These are phyloP conservation scores for Paedocypris micromegethes DNA, from an alignment of 2,797 vertebrate genomes.

Conservation along the genomic window DNA sequence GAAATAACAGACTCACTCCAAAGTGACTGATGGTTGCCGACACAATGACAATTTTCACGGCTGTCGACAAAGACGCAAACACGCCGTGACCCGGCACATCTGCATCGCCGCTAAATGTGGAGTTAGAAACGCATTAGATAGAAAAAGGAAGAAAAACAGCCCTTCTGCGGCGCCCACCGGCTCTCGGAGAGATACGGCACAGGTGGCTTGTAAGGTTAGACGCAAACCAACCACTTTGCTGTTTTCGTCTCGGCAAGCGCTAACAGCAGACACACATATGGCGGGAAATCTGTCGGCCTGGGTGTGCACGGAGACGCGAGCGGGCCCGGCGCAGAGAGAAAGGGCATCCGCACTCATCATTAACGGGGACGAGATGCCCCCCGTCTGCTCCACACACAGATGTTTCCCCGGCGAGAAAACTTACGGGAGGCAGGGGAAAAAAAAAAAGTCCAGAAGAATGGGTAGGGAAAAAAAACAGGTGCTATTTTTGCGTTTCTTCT, in stretches of 20 bases:
- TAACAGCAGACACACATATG: constrained; percentile 75
- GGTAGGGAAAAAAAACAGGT: constrained; percentile 5
- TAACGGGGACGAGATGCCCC: constrained; percentile 72
- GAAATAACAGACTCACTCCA: background rate
- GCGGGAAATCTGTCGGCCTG: constrained; percentile 78
- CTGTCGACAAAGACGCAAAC: constrained; percentile 26
- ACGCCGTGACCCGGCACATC: constrained; percentile 34
- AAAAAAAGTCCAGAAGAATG: constrained; percentile 14
- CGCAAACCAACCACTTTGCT: constrained; percentile 38
- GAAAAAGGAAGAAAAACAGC: constrained; percentile 38
- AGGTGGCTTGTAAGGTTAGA: constrained; percentile 76
- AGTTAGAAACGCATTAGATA: constrained; percentile 39
- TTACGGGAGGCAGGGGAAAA: constrained; percentile 50
- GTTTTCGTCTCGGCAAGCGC: constrained; percentile 62
- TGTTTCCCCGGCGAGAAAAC: constrained; percentile 71
- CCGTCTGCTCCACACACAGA: constrained; percentile 73
- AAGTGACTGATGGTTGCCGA: constrained; percentile 17
- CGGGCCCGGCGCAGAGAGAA: constrained; percentile 30
- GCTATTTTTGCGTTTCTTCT: constrained; percentile 24
- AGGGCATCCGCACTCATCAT: constrained; percentile 58
- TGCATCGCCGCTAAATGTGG: constrained; percentile 33
- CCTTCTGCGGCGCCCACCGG: constrained; percentile 65
- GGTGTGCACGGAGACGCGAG: constrained; percentile 52
- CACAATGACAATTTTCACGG: constrained; percentile 30
- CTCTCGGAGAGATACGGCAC: constrained; percentile 65